Conservation (phyloP, 2,113 vertebrate genomes). For the Cacatua alba region DNA sequence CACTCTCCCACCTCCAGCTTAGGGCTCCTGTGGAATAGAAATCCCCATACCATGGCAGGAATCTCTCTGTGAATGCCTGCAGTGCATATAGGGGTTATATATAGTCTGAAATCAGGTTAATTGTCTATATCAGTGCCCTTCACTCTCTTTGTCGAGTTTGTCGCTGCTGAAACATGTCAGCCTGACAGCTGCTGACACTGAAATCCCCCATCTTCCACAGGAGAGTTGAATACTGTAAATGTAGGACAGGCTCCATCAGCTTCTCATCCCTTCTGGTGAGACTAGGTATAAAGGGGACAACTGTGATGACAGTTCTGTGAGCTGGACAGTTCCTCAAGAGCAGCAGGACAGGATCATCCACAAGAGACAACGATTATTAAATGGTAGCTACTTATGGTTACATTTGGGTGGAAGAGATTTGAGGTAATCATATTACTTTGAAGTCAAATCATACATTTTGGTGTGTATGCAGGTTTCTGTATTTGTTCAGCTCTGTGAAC, state of each 20-base stretch:
- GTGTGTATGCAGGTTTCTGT: not conserved
- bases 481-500: not conserved
- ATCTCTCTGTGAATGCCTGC: not conserved
- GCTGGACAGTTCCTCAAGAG: not conserved
- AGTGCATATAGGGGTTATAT: not conserved
- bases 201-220: not conserved
- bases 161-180: not conserved
- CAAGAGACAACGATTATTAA: not conserved
- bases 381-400: not conserved
- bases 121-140: not conserved
- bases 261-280: not conserved
- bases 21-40: not conserved
- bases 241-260: not conserved
- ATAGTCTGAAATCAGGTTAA: conserved; percentile 29
- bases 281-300: not conserved
- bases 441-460: not conserved
- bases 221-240: not conserved
- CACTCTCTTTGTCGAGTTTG: not conserved
- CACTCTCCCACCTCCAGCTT: not conserved
- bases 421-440: not conserved
- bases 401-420: not conserved
- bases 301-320: not conserved
- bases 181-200: not conserved
- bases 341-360: not conserved
- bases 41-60: not conserved